Evolutionary conservation across 2,113 vertebrate species (phyloP), one percentile per base, ranked within the genome.

Genomic region (Oreochromis aureus): DNA sequence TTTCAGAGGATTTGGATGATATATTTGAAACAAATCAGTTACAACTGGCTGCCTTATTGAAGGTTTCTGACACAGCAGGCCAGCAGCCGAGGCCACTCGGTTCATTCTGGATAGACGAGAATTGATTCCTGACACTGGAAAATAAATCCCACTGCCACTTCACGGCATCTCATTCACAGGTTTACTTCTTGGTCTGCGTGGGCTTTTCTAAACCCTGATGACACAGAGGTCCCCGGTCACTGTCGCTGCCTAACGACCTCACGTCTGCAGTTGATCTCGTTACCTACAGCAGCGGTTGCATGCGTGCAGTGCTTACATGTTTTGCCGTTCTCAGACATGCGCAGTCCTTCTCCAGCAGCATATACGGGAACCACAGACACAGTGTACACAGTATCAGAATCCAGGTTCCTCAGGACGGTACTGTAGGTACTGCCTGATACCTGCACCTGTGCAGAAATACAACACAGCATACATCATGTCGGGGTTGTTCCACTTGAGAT

Each of bases 321-420:
- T 94, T 96, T 98, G 92, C 97, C 99, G 18, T 96, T 98, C 87
- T 98, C 98, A 54, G 98, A 97, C 48, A 96, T 93, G 76, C 98
- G 97, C 27, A 95, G 97, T 56, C 98, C 99, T 58, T 99, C 98
- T 9, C 99, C 98, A 36, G 97, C 95, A 1, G 97, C 44, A 89
- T 97, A 99, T 84, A 97, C 95, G 3, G 99, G 99, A 89, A 97
- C 96, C 82, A 99, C 98, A 6, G 97, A 96, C 5, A 98, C 90
- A 1, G 97, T 97, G 88, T 99, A 99, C 24, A 96, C 90, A 0
- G 98, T 99, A 13, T 98, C 98, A 1, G 98, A 96, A 89, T 97
- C 96, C 51, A 99, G 95, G 90, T 96, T 97, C 94, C 95, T 98
- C 89, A 99, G 95, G 86, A 98, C 96, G 0, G 97, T 97, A 86